phyloP scores from a whole-genome alignment of 2,113 vertebrate species.

The Fulmarus glacialis region DNA sequence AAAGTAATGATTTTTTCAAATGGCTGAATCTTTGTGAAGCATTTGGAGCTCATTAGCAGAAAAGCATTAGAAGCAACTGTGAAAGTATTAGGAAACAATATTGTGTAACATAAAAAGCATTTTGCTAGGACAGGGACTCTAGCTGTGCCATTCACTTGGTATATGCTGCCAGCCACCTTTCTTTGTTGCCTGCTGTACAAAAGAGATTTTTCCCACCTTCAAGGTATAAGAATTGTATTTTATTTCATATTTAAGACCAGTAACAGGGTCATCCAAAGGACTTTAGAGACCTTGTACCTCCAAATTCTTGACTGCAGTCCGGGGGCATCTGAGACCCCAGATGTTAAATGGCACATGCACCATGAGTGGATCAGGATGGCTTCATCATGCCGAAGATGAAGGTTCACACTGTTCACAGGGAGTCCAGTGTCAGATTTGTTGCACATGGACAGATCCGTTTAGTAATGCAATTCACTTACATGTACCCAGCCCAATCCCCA shows the following conservation, averaged over 20 bases:
- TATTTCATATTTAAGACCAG: not conserved
- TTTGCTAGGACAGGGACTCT: not conserved
- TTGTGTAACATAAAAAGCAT: not conserved
- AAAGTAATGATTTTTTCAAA: not conserved
- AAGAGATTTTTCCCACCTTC: not conserved
- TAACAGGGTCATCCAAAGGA: not conserved
- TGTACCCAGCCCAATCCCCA: not conserved
- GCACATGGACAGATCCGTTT: not conserved
- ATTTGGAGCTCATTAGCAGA: slow-evolving; percentile 16
- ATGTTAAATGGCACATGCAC: not conserved
- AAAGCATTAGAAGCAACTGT: not conserved
- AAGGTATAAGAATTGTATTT: not conserved
- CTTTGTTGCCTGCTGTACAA: not conserved
- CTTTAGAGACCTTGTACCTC: not conserved
- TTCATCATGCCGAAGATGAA: rapidly evolving
- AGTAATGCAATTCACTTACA: not conserved
- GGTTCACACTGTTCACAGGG: not conserved
- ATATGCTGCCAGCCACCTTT: not conserved
- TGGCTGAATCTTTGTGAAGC: not conserved
- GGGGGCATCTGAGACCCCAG: too few relatives aligned
- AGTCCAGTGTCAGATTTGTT: not conserved
- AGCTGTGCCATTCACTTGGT: not conserved
- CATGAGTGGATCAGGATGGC: not conserved
- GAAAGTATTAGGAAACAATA: not conserved
- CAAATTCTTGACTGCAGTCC: not conserved